Evolutionary conservation across 2,113 vertebrate species (phyloP).

Genomic region (Cyrtonyx montezumae): DNA sequence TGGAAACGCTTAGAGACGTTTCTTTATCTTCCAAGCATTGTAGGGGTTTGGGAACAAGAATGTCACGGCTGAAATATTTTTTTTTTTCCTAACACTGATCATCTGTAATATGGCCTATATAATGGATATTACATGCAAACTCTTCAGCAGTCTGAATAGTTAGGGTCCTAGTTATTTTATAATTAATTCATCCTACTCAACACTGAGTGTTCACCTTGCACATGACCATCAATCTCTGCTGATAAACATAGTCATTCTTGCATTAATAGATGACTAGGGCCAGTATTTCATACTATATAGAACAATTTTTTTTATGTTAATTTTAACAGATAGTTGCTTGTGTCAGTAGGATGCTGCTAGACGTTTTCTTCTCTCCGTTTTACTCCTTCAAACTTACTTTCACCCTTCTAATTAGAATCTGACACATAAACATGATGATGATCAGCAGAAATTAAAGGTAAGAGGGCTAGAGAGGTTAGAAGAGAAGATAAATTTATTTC

Average conservation of each 20-base stretch:
- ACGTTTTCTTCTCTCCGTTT: neutral
- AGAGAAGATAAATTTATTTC: neutral
- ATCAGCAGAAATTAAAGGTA: neutral
- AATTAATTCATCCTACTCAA: neutral
- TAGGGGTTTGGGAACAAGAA: neutral
- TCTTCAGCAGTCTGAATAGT: neutral
- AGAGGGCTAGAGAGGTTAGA: neutral
- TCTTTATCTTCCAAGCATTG: neutral
- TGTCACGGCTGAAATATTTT: neutral
- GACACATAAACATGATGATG: neutral
- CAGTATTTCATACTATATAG: neutral
- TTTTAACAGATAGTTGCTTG: neutral
- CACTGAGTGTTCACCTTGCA: neutral
- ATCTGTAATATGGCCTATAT: neutral
- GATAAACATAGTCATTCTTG: neutral
- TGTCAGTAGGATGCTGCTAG: neutral
- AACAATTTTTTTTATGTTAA: neutral
- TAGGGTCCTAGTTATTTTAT: neutral
- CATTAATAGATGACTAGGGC: neutral
- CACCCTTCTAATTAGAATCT: neutral
- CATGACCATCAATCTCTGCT: neutral
- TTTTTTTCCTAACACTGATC: neutral
- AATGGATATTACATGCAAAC: neutral
- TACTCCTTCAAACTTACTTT: neutral
- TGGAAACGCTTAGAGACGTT: fast-evolving